Evolutionary conservation across 2,113 vertebrate genomes (phyloP), one percentile per base, ranked within the genome.

Genomic region (Hyperopisus bebe): DNA sequence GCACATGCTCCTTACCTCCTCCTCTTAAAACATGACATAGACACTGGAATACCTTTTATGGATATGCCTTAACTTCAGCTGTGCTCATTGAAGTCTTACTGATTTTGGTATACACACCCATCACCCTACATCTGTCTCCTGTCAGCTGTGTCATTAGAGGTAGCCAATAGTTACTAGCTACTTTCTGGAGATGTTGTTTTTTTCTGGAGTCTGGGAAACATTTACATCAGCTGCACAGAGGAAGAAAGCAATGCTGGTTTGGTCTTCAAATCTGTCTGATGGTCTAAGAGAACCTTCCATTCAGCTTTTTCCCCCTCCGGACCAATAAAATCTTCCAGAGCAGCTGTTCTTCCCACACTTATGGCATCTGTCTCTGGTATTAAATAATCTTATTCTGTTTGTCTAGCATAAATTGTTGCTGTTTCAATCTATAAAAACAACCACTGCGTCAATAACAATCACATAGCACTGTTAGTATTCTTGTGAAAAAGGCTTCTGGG

Each of bases 191-290:
- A 42, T 80, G 74, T 77, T 77, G 70, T 80, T 80, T 62, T 50
- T 88, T 62, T 88, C 31, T 88, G 35, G 2, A 62, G 11, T 46
- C 87, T 88, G 58, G 55, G 87, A 88, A 88, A 88, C 87, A 66
- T 46, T 66, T 50, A 47, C 7, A 13, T 50, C 58, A 58, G 19
- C 39, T 66, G 53, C 39, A 47, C 62, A 9, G 83, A 50, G 87
- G 62, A 62, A 88, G 87, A 55, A 88, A 46, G 62, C 58, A 19
- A 66, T 27, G 55, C 87, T 66, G 87, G 31, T 88, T 27, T 86
- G 83, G 47, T 47, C 44, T 86, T 50, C 10, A 47, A 48, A 27
- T 48, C 83, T 47, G 42, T 42, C 31, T 47, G 83, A 50, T 86
- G 44, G 44, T 86, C 83, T 50, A 86, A 86, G n/a, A 86, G 83